These are phyloP conservation scores for Recurvirostra avosetta DNA, from an alignment of 2,113 vertebrate genomes.

Conservation along the genomic window DNA sequence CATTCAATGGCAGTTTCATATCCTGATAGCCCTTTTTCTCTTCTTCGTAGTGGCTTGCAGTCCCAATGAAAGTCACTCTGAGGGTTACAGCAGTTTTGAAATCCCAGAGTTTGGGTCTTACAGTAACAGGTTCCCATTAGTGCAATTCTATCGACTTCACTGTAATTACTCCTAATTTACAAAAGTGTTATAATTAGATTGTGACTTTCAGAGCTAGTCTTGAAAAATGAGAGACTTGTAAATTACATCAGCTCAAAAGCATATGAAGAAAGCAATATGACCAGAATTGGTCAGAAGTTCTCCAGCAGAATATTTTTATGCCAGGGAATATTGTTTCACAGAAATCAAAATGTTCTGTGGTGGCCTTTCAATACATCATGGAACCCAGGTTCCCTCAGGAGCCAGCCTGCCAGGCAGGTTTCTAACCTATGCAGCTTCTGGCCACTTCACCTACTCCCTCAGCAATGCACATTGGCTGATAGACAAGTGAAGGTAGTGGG, in stretches of 20 bases:
- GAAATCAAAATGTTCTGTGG: not conserved
- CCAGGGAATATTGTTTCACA: not conserved
- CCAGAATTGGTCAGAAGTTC: not conserved
- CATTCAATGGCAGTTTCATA: not conserved
- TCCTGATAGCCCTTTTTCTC: not conserved
- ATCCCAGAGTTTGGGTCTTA: not conserved
- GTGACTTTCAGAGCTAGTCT: not conserved
- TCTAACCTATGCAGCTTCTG: not conserved
- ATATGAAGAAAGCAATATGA: not conserved
- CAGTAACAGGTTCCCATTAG: not conserved
- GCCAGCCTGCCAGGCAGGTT: not conserved
- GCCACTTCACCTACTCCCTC: not conserved
- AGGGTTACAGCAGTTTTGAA: not conserved
- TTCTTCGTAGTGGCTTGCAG: not conserved
- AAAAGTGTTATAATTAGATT: not conserved
- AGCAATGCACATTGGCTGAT: not conserved
- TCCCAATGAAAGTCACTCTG: not conserved
- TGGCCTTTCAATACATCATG: not conserved
- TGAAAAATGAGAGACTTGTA: not conserved
- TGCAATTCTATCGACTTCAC: not conserved
- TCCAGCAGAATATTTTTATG: not conserved
- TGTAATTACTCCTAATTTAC: not conserved
- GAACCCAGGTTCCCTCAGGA: not conserved
- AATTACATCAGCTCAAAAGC: not conserved
- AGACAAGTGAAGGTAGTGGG: not conserved